Evolutionary conservation across 2,113 vertebrate species (phyloP), one percentile per base, ranked within the genome.

Genomic region (Notothenia rossii): DNA sequence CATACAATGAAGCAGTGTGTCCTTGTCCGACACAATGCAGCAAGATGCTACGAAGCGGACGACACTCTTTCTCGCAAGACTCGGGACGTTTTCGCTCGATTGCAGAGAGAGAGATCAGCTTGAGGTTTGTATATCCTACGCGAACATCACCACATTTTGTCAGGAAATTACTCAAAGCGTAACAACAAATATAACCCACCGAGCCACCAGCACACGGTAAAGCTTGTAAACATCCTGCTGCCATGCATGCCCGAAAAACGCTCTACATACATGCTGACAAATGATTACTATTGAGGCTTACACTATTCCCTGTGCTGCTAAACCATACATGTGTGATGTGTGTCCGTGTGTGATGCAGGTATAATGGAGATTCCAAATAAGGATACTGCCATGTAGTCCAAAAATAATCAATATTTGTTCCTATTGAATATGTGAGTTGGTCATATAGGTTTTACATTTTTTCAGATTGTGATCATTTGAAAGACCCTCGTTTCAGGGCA

Each of bases 1-100:
- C 77, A 81, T 20, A 88, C 88, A 80, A 88, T 92, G 91, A 91
- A 70, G 82, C 90, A 70, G 84, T 77, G 89, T 90, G 87, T 86
- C 61, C 75, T 50, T 25, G 66, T 70, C 46, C 60, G 79, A 77
- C 81, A 92, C 87, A 88, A 93, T 82, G 84, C 87, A 11, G 89
- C 77, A 51, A 75, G 90, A 93, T 93, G 92, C 91, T 70, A 50
- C 86, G 61, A 72, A 22, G 61, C 10, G 79, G 77, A 82, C 72
- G 61, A 46, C 2, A 3, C 56, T 20, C 43, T 77, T 82, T 84
- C 76, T 82, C 43, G 48, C 56, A 4, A n/a, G 58, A 82, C 14
- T 62, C 5, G 29, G 67, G 73, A 84, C 63, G 45, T 50, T 81
- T 56, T 74, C 15, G 22, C 64, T 65, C 74, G 69, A 75, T 10